Evolutionary conservation across 1,140 invertebrate species (phyloP), one percentile per base, ranked within the genome.

Genomic region (Apolygus lucorum): DNA sequence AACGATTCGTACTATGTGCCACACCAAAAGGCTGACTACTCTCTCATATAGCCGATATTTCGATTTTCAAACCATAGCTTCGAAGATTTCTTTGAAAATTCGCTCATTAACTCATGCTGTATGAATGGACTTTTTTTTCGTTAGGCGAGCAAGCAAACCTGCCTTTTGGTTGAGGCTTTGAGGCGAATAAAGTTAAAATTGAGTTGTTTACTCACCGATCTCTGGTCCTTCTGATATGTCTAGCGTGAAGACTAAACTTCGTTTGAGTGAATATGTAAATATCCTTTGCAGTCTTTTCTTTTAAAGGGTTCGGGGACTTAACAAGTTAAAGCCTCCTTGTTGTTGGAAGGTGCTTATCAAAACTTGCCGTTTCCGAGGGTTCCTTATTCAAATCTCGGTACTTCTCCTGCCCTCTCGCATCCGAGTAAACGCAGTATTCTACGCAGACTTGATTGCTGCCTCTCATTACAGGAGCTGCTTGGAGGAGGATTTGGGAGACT

Each of bases 201-300:
- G 54, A 59, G 54, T 59, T 59, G 54, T 59, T 59, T 59, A 59
- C 54, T 59, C 22, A 59, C 54, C 54, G 22, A 59, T 59, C 22
- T 24, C 54, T 4, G 22, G 54, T 59, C 54, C 54, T 24, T 59
- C 54, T 59, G 54, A 59, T 59, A 59, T 59, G 54, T 22, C 54
- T 59, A 59, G 13, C 54, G 54, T 59, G 22, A 59, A 14, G 54
- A 8, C 54, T 21, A 59, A 59, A 59, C 54, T 59, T 59, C 54
- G 54, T 59, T 59, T 59, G 54, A 59, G 54, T 59, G 54, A 59
- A 59, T 59, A 59, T 59, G 54, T 59, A 59, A 59, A 59, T 59
- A 59, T 11, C 54, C n/a, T n/a, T 13, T 4, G 22, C 11, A 59
- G 22, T 4, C 22, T 22, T 59, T 59, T 59, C 22, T 59, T 59